Evolutionary conservation across 2,888 invertebrate species (phyloP).

Genomic region (Drosophila trichaetosa): DNA sequence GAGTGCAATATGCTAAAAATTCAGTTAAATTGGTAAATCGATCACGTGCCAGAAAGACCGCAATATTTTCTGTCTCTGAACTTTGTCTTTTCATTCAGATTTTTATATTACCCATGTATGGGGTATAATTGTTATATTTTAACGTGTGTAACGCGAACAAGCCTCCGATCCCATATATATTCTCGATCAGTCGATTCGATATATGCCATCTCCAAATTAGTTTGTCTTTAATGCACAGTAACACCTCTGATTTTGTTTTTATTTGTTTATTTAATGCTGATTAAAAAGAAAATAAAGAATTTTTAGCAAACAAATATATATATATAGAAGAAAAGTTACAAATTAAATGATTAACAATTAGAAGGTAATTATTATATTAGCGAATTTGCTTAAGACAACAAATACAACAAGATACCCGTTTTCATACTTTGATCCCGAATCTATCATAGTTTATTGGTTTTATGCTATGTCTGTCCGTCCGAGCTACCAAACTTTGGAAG

Average conservation of each 20-base stretch:
- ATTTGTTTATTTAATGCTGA: not conserved
- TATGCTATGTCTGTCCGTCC: too few relatives aligned
- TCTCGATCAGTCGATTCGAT: not conserved
- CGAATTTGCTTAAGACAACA: too few relatives aligned
- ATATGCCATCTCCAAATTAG: not conserved
- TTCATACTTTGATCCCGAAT: not conserved
- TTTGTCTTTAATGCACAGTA: not conserved
- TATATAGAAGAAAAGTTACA: not conserved
- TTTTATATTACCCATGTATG: conserved; percentile 5
- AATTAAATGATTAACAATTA: not conserved
- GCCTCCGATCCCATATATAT: not conserved
- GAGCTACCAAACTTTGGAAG: too few relatives aligned
- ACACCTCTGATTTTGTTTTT: not conserved
- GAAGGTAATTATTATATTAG: not conserved
- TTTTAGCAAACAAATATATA: too few relatives aligned
- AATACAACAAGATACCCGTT: not conserved
- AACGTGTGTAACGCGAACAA: not conserved
- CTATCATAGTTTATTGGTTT: not conserved
- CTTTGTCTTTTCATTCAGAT: conserved; percentile 24
- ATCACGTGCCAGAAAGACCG: conserved; percentile 60
- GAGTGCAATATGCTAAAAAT: conserved; percentile 41
- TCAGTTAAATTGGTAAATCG: conserved; percentile 53
- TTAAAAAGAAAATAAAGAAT: not conserved
- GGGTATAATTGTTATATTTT: not conserved
- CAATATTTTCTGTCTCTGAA: conserved; percentile 26